phyloP scores from a whole-genome alignment of 2,797 vertebrate genomes.

The Mus caroli region DNA sequence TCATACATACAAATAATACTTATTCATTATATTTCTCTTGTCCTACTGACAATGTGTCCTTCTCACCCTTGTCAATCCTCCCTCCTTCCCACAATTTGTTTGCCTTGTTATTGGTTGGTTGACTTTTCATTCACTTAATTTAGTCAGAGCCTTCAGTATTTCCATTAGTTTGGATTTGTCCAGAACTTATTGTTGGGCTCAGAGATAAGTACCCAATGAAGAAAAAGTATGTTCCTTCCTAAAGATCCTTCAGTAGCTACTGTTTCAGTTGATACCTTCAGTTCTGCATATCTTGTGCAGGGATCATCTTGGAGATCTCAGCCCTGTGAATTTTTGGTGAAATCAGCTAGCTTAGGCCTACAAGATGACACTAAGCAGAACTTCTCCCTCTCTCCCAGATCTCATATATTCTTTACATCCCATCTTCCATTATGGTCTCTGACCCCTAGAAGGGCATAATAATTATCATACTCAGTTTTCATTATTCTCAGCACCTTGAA shows the following conservation, averaged over 20 bases:
- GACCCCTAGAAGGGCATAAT: neutral
- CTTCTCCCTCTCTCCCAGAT: too few species aligned
- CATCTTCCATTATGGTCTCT: neutral
- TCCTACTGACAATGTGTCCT: neutral
- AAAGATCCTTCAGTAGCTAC: neutral
- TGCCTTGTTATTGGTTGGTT: neutral
- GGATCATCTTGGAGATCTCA: neutral
- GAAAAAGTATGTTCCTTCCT: neutral
- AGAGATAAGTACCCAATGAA: neutral
- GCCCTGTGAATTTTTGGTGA: too few species aligned
- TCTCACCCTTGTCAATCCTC: neutral
- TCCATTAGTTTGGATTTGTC: neutral
- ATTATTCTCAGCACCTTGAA: neutral
- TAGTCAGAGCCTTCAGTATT: neutral
- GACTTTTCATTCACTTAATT: neutral
- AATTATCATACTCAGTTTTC: neutral
- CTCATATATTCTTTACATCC: too few species aligned
- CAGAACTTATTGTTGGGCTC: neutral
- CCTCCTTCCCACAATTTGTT: neutral
- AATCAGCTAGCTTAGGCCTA: neutral
- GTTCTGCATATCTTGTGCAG: neutral
- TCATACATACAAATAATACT: neutral
- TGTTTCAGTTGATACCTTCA: neutral
- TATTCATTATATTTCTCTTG: neutral
- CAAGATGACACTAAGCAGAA: too few species aligned